Base-by-base conservation (phyloP, 1,140 invertebrate species). In the Coelopa frigida region DNA sequence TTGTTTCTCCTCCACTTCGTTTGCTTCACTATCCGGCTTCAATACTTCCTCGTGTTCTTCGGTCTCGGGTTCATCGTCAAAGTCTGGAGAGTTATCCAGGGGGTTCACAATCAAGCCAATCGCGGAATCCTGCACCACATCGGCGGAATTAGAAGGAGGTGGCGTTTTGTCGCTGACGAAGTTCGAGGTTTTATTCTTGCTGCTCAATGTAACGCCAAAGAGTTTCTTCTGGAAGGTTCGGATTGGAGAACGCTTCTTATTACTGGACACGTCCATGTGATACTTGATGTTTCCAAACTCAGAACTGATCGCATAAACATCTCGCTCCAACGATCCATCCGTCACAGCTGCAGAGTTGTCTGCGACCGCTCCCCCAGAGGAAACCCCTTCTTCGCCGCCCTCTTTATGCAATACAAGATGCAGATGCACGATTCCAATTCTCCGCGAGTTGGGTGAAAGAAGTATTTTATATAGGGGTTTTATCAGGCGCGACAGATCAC, bases 201-300 rank as follows among this genome's bases (percentile, higher is more conserved):
- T 66, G 39, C 66, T 69, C 4, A 71, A 49, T 1, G 64, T 68
- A 10, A 76, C 75, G 12, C 76, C 65, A 24, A 70, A 69, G 42
- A 70, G 61, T 45, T 70, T 70, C 48, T 70, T 70, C 5, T 56
- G 66, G 5, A 70, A 52, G 44, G 61, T 62, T 3, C 67, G 33
- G 14, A 70, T 70, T 2, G 66, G 67, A 41, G 63, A 65, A 35
- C 60, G 61, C 29, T 70, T 70, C 26, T 70, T 70, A 8, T 52
- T 56, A 8, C 51, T 36, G 2, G 59, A 47, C 1, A 41, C 27
- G 42, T 66, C 81, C 18, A 89, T 81, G 35, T 63, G 60, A 68
- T 90, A 91, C 53, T 87, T 87, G 1, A 91, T 81, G 57, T 89
- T 88, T 2, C 88, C 88, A 53, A 88, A 85, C 18, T 87, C 85